Evolutionary conservation across 2,113 vertebrate species (phyloP).

Genomic region (Chamaea fasciata): DNA sequence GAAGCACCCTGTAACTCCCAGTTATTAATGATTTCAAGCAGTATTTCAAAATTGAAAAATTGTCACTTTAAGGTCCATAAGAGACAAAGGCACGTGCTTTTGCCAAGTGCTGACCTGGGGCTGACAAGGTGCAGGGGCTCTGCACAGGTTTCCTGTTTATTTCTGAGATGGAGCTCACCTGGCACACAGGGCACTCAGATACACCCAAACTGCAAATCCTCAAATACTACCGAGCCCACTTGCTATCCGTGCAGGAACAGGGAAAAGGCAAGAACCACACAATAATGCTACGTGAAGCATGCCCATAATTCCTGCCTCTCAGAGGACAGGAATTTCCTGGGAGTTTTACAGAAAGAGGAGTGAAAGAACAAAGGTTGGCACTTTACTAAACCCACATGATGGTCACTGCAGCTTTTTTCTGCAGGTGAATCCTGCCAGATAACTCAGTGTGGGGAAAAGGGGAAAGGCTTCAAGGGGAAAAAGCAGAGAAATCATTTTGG

Average conservation of each 20-base stretch:
- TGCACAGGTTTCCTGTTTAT: not conserved
- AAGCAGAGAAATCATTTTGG: not conserved
- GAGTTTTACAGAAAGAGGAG: not conserved
- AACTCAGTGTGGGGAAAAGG: not conserved
- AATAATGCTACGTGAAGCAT: not conserved
- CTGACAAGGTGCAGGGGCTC: not conserved
- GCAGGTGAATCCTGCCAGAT: not conserved
- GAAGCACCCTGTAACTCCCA: not conserved
- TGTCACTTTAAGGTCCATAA: not conserved
- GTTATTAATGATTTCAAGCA: not conserved
- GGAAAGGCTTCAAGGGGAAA: not conserved
- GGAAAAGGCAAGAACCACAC: not conserved
- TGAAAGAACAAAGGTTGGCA: not conserved
- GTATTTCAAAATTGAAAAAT: not conserved
- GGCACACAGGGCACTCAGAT: not conserved
- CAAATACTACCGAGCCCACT: rapidly evolving
- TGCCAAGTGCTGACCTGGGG: not conserved
- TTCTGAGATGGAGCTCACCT: not conserved
- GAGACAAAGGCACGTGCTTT: not conserved
- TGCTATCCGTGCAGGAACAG: not conserved
- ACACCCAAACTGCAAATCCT: not conserved
- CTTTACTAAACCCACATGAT: not conserved
- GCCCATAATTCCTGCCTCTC: not conserved
- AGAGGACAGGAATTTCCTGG: not conserved
- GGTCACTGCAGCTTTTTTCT: not conserved